These are phyloP conservation scores for Adelges cooleyi DNA, from an alignment of 1,140 invertebrate genomes.

Conservation along the genomic window DNA sequence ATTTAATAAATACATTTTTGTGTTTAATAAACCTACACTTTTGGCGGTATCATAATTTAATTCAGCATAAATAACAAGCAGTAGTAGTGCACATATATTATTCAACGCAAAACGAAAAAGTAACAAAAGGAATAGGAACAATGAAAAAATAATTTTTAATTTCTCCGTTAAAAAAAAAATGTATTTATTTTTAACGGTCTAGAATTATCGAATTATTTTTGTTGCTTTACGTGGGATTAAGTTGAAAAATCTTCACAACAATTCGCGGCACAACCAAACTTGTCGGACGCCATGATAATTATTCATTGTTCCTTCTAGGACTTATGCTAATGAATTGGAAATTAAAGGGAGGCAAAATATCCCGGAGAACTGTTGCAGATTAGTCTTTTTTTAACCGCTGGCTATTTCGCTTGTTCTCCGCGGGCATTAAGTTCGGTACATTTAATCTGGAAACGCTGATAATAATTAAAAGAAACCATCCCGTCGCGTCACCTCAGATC, in stretches of 20 bases:
- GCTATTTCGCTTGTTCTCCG: background rate
- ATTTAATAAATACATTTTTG: no score
- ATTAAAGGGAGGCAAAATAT: background rate
- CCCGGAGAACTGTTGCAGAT: background rate
- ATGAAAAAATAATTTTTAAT: no score
- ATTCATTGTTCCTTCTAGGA: background rate
- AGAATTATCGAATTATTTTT: no score
- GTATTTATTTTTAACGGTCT: no score
- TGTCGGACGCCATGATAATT: background rate
- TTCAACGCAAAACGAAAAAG: no score
- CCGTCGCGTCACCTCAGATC: no score
- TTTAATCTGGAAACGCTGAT: slow-evolving; percentile 10
- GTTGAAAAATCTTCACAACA: background rate
- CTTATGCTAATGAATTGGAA: slow-evolving; percentile 20
- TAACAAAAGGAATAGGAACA: no score
- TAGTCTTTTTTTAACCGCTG: slow-evolving; percentile 1
- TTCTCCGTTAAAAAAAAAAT: no score
- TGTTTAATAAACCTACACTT: no score
- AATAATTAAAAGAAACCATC: slow-evolving; percentile 15
- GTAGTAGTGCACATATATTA: no score
- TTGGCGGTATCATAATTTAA: no score
- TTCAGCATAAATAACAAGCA: no score
- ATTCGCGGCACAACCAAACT: background rate
- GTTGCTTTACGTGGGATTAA: background rate
- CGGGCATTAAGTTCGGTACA: slow-evolving; percentile 2